Evolutionary conservation across 2,113 vertebrate species (phyloP).

Genomic region (Phalacrocorax brasilianus): DNA sequence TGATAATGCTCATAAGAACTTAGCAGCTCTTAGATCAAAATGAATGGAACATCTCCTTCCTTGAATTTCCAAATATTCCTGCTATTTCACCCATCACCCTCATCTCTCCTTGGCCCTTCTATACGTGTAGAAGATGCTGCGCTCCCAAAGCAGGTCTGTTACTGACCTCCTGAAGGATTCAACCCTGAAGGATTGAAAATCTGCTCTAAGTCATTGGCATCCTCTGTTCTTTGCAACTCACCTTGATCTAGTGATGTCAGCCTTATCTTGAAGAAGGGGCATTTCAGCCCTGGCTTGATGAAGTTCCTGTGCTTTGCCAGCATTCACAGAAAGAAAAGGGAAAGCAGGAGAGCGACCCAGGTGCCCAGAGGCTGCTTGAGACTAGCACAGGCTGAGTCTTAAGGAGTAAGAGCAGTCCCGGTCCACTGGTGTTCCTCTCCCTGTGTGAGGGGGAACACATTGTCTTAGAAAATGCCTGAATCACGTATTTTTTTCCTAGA

Average conservation of each 20-base stretch:
- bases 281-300: background rate
- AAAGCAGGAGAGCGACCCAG: background rate
- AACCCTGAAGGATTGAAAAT: background rate
- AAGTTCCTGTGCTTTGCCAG: background rate
- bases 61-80: background rate
- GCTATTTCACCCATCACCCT: background rate
- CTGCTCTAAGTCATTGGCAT: background rate
- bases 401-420: accelerated
- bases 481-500: background rate
- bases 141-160: background rate
- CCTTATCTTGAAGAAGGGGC: background rate
- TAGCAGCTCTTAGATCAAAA: background rate
- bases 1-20: background rate
- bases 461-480: background rate
- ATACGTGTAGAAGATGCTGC: background rate
- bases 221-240: background rate
- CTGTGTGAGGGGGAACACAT: background rate
- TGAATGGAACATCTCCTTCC: background rate
- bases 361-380: background rate
- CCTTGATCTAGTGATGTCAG: background rate
- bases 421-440: background rate
- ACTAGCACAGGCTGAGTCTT: background rate
- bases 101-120: background rate
- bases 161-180: too few relatives aligned
- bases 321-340: background rate